Percentiles rank a stretch among this genome's conserved stretches.
phyloP scores from a whole-genome alignment of 1,140 invertebrate genomes.

The Drosophila orosa region DNA sequence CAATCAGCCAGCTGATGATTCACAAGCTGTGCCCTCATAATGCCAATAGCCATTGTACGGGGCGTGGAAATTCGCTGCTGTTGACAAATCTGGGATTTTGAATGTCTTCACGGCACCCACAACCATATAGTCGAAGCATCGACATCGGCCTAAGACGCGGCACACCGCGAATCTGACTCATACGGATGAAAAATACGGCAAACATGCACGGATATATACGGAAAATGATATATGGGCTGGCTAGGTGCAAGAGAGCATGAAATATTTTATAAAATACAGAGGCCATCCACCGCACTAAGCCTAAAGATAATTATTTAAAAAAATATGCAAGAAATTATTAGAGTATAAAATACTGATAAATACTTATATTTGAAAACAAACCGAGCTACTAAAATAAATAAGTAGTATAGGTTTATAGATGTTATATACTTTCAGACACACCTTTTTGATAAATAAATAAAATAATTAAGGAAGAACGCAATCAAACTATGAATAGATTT shows the following conservation, averaged over 20 bases:
- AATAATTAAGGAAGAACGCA: slow-evolving; percentile 1
- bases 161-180: slow-evolving; percentile 38
- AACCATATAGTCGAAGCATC: slow-evolving; percentile 22
- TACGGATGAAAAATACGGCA: slow-evolving; percentile 43
- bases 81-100: slow-evolving; percentile 60
- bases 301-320: not conserved
- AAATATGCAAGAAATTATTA: slow-evolving; percentile 14
- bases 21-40: slow-evolving; percentile 39
- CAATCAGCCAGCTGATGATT: slow-evolving; percentile 62
- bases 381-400: not conserved
- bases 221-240: slow-evolving; percentile 34
- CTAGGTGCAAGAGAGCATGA: slow-evolving; percentile 36
- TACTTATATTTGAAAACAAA: not conserved
- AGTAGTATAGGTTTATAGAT: not conserved
- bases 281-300: slow-evolving; percentile 8
- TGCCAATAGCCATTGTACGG: slow-evolving; percentile 56
- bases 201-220: slow-evolving; percentile 35
- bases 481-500: slow-evolving; percentile 19
- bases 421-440: not conserved
- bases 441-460: not conserved
- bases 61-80: slow-evolving; percentile 31
- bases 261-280: slow-evolving; percentile 31
- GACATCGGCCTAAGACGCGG: slow-evolving; percentile 45
- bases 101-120: slow-evolving; percentile 32
- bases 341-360: slow-evolving; percentile 9